These are phyloP conservation scores for Auanema sp. DNA, from an alignment of 2,888 invertebrate genomes.

Conservation along the genomic window DNA sequence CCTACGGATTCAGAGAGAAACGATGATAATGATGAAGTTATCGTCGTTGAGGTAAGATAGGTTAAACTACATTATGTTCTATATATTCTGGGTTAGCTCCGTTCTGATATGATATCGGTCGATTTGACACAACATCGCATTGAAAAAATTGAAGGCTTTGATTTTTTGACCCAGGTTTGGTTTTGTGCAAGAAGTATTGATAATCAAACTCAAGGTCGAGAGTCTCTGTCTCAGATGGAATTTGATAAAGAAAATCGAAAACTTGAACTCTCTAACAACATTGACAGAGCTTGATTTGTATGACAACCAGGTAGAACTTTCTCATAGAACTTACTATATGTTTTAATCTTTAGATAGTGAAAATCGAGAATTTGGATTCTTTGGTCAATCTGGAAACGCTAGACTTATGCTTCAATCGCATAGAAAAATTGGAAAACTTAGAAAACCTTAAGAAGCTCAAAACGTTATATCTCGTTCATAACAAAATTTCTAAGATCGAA, in stretches of 20 bases:
- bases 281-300: slow-evolving; percentile 89
- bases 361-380: slow-evolving; percentile 84
- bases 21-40: too few relatives aligned
- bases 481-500: slow-evolving; percentile 67
- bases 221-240: slow-evolving; percentile 89
- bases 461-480: slow-evolving; percentile 68
- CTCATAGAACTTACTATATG: neutral
- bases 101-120: slow-evolving; percentile 18
- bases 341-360: slow-evolving; percentile 53
- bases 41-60: too few relatives aligned
- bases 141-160: slow-evolving; percentile 44
- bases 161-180: slow-evolving; percentile 26
- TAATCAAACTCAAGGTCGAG: too few relatives aligned
- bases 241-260: slow-evolving; percentile 90
- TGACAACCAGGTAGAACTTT: slow-evolving; percentile 84
- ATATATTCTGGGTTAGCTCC: too few relatives aligned
- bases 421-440: slow-evolving; percentile 66
- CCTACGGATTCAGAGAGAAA: too few relatives aligned
- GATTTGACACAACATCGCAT: slow-evolving; percentile 42
- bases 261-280: slow-evolving; percentile 74
- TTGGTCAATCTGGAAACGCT: slow-evolving; percentile 87
- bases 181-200: too few relatives aligned
- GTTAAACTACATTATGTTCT: too few relatives aligned
- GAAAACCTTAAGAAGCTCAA: slow-evolving; percentile 64
- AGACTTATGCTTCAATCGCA: slow-evolving; percentile 91